Evolutionary conservation across 2,888 invertebrate species (phyloP), one percentile per base, ranked within the genome.

Genomic region (Neria commutata): DNA sequence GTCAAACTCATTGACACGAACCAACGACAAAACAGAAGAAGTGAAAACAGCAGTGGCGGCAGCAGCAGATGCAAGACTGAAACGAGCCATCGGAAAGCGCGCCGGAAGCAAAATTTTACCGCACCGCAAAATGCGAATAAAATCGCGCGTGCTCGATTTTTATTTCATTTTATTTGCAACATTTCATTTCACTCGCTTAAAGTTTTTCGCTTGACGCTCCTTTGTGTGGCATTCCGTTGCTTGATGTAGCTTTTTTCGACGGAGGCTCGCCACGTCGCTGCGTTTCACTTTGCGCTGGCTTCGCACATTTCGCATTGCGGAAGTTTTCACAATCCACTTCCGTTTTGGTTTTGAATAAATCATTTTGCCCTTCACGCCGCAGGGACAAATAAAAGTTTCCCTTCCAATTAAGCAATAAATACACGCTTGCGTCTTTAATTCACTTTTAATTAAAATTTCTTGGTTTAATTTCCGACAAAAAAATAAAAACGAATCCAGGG

Each of bases 331-430:
- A 3, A 14, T 21, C 42, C 42, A 42, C 48, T 25, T 48, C 48
- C 48, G 48, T 16, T 48, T 25, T 11, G 48, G 24, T 26, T 48
- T 48, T 48, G 29, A 23, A 48, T 48, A 48, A 48, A 48, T 48
- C 48, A 48, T 48, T 24, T 48, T 48, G 14, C n/a, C n/a, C 14
- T 33, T 8, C 14, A 14, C 33, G 14, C 48, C 25, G 48, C n/a
- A 25, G 6, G 3, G n/a, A 26, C 16, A 25, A 48, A 25, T 48
- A 48, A 48, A 48, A 29, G 19, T 19, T 49, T 49, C 14, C 14
- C 21, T 33, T 29, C 46, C 34, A 54, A 54, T 54, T 54, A 54
- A 54, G 54, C 46, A 45, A 46, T 54, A 54, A 54, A 54, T 46
- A 21, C 14, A 17, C 29, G 54, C 54, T 54, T 46, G 46, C n/a